These are phyloP conservation scores for Xestia xanthographa DNA, from an alignment of 2,888 invertebrate genomes.

Conservation along the genomic window DNA sequence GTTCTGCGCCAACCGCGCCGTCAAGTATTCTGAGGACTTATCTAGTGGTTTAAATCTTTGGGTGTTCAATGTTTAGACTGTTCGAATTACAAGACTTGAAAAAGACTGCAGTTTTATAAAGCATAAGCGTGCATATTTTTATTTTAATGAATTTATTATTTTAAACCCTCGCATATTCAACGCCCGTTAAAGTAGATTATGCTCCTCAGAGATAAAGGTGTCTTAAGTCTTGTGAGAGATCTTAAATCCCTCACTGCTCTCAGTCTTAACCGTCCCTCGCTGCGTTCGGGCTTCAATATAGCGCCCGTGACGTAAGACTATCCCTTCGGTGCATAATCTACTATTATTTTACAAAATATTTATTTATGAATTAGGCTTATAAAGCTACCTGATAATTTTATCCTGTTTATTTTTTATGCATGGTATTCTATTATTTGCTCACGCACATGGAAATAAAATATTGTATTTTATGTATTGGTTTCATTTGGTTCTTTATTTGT, in stretches of 20 bases:
- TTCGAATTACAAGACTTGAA: slow-evolving; percentile 3
- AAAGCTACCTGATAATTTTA: background rate
- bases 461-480: slow-evolving; percentile 46
- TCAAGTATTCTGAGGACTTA: background rate
- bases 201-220: background rate
- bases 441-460: slow-evolving; percentile 29
- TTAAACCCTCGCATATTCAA: background rate
- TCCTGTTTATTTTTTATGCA: slow-evolving; percentile 12
- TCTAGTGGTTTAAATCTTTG: slow-evolving; percentile 2
- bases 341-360: background rate
- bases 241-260: background rate
- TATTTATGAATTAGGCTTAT: slow-evolving; percentile 4
- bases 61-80: background rate
- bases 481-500: slow-evolving; percentile 34
- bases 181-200: background rate
- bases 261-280: background rate
- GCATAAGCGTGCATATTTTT: background rate
- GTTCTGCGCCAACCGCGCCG: background rate
- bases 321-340: background rate
- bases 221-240: background rate
- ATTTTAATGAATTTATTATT: background rate
- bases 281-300: background rate
- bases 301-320: background rate
- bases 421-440: slow-evolving; percentile 35
- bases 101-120: background rate